These are phyloP conservation scores for Apogon talboti DNA, from an alignment of 2,797 vertebrate species.

Conservation along the genomic window DNA sequence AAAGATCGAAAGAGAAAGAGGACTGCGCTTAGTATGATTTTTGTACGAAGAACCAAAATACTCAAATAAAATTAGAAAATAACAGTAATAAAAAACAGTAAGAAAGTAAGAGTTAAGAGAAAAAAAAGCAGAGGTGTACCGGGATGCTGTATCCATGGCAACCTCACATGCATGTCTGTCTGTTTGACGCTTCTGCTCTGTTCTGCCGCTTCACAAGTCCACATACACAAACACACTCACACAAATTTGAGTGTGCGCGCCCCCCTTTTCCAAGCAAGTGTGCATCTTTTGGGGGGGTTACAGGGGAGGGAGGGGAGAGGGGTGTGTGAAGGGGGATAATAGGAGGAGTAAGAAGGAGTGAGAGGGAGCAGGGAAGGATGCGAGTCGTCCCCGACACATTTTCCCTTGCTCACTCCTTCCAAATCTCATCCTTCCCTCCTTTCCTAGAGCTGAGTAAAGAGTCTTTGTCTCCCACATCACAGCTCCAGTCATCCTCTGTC, in stretches of 20 bases:
- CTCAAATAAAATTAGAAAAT: conserved; percentile 83
- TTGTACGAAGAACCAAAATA: conserved; percentile 82
- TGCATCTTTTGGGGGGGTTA: conserved; percentile 67
- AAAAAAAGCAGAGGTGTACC: conserved; percentile 72
- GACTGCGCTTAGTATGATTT: conserved; percentile 81
- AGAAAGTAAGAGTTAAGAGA: conserved; percentile 77
- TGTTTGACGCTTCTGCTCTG: conserved; percentile 69
- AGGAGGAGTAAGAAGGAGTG: conserved; percentile 47
- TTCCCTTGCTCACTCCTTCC: conserved; percentile 66
- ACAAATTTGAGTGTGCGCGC: conserved; percentile 66
- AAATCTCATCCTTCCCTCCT: conserved; percentile 67
- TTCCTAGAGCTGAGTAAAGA: conserved; percentile 77
- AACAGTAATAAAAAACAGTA: conserved; percentile 77
- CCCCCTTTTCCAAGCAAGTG: conserved; percentile 69
- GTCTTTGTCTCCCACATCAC: conserved; percentile 80
- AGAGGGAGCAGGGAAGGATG: conserved; percentile 41
- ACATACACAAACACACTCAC: conserved; percentile 74
- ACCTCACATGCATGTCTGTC: conserved; percentile 84
- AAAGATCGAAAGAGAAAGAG: conserved; percentile 56
- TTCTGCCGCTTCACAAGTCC: conserved; percentile 79
- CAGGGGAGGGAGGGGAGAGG: neutral
- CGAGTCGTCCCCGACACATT: conserved; percentile 35
- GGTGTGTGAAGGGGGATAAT: conserved; percentile 29
- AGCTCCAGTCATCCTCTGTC: conserved; percentile 79
- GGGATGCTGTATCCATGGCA: conserved; percentile 74